Evolutionary conservation across 2,888 invertebrate species (phyloP).

Genomic region (Ctena decussata): DNA sequence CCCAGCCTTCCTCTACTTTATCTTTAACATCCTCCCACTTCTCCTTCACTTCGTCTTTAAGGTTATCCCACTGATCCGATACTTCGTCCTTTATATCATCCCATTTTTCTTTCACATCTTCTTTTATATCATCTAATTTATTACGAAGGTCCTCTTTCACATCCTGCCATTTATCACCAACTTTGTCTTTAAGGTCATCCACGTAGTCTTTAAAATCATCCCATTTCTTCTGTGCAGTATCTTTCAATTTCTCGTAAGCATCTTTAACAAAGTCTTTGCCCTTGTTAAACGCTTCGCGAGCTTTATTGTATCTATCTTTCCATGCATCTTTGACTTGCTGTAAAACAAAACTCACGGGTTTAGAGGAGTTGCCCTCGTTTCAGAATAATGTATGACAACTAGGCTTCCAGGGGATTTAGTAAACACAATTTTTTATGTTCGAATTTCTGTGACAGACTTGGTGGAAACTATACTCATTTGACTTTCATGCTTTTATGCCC

Average conservation of each 20-base stretch:
- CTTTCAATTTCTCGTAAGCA: background rate
- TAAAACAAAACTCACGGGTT: too few species aligned
- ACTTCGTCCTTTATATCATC: background rate
- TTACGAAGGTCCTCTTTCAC: background rate
- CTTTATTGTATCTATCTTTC: background rate
- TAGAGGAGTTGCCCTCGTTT: too few species aligned
- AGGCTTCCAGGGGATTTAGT: too few species aligned
- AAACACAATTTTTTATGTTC: too few species aligned
- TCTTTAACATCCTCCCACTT: background rate
- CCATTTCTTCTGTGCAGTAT: background rate
- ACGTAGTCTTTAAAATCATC: background rate
- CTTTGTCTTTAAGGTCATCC: background rate
- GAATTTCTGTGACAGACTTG: too few species aligned
- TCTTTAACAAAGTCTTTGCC: background rate
- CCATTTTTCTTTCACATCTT: background rate
- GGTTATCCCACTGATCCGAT: background rate
- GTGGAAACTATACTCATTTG: too few species aligned
- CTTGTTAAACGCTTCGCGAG: background rate
- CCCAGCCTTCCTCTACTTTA: background rate
- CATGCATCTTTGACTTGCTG: background rate
- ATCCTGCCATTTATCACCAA: background rate
- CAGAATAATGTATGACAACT: too few species aligned
- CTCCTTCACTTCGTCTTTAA: background rate
- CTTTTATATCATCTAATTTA: background rate
- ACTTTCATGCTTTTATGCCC: too few species aligned